These are phyloP conservation scores for Balanococcus diminutus DNA, from an alignment of 2,888 invertebrate species.

Conservation along the genomic window DNA sequence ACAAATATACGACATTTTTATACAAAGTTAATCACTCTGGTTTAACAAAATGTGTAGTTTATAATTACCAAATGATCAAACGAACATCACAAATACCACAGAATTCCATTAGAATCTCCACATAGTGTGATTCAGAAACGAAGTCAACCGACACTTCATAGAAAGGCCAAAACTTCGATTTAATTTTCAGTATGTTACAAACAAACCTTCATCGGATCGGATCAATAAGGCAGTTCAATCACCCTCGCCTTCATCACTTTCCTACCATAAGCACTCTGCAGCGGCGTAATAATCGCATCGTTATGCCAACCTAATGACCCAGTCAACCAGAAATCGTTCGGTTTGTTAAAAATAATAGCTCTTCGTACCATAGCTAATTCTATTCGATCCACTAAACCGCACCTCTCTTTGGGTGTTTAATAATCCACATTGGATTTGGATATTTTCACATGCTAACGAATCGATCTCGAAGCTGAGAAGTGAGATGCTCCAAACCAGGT, in stretches of 20 bases:
- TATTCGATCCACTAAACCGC: not conserved
- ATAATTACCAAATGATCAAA: not conserved
- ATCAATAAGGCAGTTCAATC: not conserved
- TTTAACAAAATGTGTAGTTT: not conserved
- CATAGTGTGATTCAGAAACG: not conserved
- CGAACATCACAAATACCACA: not conserved
- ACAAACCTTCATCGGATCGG: not conserved
- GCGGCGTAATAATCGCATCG: not conserved
- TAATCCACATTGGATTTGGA: too few relatives aligned
- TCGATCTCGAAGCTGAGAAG: too few relatives aligned
- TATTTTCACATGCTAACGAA: not conserved
- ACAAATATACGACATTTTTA: not conserved
- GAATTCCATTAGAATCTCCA: not conserved
- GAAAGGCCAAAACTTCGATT: not conserved
- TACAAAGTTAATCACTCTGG: not conserved
- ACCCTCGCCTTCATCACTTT: not conserved
- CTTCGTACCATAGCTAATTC: not conserved
- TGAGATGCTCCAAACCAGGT: not conserved
- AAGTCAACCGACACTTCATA: too few relatives aligned
- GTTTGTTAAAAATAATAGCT: not conserved
- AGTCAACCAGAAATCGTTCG: not conserved
- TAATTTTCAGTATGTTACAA: not conserved
- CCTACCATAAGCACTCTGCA: not conserved
- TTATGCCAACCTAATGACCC: slow-evolving; percentile 1
- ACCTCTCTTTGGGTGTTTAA: not conserved